phyloP scores from a whole-genome alignment of 2,888 invertebrate species.

The Euplexia lucipara region DNA sequence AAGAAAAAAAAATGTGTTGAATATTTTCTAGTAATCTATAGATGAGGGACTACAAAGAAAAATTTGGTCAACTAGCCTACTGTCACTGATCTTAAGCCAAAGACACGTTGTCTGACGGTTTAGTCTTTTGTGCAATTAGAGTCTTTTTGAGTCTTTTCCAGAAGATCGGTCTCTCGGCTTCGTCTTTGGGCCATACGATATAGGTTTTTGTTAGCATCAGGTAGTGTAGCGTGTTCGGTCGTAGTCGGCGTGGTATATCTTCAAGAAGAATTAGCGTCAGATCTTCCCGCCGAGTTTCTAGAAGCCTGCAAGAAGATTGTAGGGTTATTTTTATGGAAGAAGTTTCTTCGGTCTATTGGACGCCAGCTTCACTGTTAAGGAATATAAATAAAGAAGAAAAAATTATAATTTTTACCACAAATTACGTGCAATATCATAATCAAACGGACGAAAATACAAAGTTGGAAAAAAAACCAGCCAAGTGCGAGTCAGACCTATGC shows the following conservation, averaged over 20 bases:
- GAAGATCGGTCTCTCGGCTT: conserved; percentile 76
- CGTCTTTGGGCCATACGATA: conserved; percentile 92
- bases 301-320: conserved; percentile 81
- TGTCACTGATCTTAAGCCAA: conserved; percentile 67
- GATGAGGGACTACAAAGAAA: too few species aligned
- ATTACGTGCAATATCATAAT: too few species aligned
- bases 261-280: conserved; percentile 92
- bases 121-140: conserved; percentile 74
- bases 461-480: too few species aligned
- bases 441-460: too few species aligned
- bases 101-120: conserved; percentile 75
- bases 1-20: too few species aligned
- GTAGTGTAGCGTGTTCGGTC: conserved; percentile 92
- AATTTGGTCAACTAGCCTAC: too few species aligned
- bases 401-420: too few species aligned
- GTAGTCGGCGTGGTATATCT: conserved; percentile 91
- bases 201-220: conserved; percentile 93
- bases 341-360: too few species aligned
- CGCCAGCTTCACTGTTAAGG: too few species aligned
- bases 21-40: too few species aligned
- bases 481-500: too few species aligned
- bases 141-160: conserved; percentile 87
- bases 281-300: conserved; percentile 92
- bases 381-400: too few species aligned
- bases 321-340: neutral